Evolutionary conservation across 2,113 vertebrate genomes (phyloP), one percentile per base, ranked within the genome.

Genomic region (Corynorhinus townsendii): DNA sequence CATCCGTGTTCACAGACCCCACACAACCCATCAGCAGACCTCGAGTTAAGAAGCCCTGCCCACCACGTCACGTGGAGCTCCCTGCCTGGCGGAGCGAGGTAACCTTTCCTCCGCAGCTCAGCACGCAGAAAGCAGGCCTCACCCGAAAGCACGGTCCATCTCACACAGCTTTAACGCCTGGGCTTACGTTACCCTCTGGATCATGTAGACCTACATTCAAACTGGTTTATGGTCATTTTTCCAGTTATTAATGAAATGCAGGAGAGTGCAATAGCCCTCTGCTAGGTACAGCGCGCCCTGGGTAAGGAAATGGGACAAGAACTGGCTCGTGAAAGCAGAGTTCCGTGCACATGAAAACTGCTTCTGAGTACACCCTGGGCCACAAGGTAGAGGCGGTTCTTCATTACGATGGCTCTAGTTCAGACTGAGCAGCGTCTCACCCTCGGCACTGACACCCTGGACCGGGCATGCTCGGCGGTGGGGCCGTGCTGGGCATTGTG

Each of bases 61-160:
- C 64, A 28, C 10, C 35, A 26, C 20, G 7, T 7, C 73, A 33
- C 0, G 5, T 49, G 1, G 17, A 62, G 1, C 14, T 30, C 26
- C 11, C 76, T 45, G 22, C 45, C 33, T 4, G 12, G 17, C 30
- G 64, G 62, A 17, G 59, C 52, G 24, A 1, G 0, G 11, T 0
- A 1, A 3, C 30, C 56, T 11, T 35, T 15, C 49, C 15, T 7
- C 1, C 1, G 7, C 1, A 12, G n/a, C n/a, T 9, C 1, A 0
- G 33, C 1, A 54, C 68, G 81, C 14, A 12, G 19, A 15, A 64
- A 30, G 35, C 0, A 7, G 7, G 52, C 49, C 33, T 5, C 22
- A 33, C 2, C 54, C 30, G 14, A 72, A 76, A 66, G 76, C 45
- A 20, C 56, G 40, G 28, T 1, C 6, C 62, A 15, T 11, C 30